Evolutionary conservation across 2,797 vertebrate genomes (phyloP).

Genomic region (Alcedo quadribrachys): DNA sequence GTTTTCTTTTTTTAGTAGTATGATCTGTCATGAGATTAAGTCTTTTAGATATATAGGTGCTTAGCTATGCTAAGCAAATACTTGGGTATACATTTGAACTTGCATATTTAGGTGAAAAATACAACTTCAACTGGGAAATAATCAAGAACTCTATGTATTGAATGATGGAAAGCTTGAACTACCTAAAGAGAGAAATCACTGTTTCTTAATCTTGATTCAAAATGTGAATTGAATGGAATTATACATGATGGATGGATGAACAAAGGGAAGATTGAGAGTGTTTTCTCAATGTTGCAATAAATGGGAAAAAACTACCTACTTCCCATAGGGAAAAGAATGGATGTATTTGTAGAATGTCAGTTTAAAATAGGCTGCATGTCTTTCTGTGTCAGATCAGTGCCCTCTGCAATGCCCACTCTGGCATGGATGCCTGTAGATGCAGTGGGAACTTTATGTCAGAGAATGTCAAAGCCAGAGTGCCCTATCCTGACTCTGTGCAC

Average conservation of each 20-base stretch:
- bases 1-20: background rate
- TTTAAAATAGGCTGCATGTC: background rate
- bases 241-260: background rate
- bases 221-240: background rate
- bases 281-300: background rate
- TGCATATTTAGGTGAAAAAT: background rate
- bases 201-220: background rate
- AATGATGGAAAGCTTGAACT: background rate
- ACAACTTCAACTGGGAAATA: background rate
- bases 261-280: background rate
- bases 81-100: background rate
- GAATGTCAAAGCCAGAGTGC: background rate
- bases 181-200: background rate
- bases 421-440: background rate
- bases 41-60: background rate
- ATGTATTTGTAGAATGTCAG: background rate
- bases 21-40: background rate
- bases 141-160: background rate
- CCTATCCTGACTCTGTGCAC: background rate
- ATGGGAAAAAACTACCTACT: constrained; percentile 10
- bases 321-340: background rate
- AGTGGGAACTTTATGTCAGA: background rate
- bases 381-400: background rate
- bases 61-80: background rate
- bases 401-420: background rate